Base-by-base conservation (phyloP, 2,888 invertebrate species). In the Ormyrus rosae region DNA sequence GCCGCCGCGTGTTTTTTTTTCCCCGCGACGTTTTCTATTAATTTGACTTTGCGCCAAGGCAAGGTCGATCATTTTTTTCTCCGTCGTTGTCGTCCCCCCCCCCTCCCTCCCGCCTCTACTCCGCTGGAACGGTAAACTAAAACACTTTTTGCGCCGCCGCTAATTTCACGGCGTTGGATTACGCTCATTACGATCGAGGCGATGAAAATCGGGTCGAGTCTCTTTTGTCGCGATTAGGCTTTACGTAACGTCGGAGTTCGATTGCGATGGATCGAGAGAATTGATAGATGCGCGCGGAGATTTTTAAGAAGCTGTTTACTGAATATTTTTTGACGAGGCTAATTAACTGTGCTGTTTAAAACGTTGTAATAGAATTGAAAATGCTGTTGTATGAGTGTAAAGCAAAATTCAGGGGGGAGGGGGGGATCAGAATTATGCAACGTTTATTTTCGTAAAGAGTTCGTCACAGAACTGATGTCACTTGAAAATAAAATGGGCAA, bases 1-100 rank as follows among this genome's bases (percentile, higher is more conserved):
- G n/a, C n/a, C 13, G 13, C 56, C 13, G 11, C 56, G 11, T 56
- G 6, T 11, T 0, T 11, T 11, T 11, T 11, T 56, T 84, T 84
- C 85, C 85, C 83, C 85, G 85, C 84, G 82, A 83, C 84, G 84
- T 87, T 34, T 34, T 87, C 85, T 86, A 87, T 88, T 87, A 88
- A 89, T 87, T 88, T 84, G 87, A 72, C 72, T 72, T 63, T 72
- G 72, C 19, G 72, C 19, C 46, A 34, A 19, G 0, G 34, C n/a
- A 72, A 63, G 71, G 55, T 50, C 56, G 65, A 53, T 78, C 51
- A 58, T 65, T 71, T 65, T 58, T 56, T n/a, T 19, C 63, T 10
- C 8, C 34, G 34, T 34, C 34, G 34, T 34, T 34, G 34, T 34
- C 34, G 0, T 3, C 34, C 7, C 34, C 10, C 55, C 69, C n/a